Percentiles rank a stretch among this genome's conserved stretches.
phyloP scores from a whole-genome alignment of 2,888 invertebrate genomes.

The Pandemis heparana region DNA sequence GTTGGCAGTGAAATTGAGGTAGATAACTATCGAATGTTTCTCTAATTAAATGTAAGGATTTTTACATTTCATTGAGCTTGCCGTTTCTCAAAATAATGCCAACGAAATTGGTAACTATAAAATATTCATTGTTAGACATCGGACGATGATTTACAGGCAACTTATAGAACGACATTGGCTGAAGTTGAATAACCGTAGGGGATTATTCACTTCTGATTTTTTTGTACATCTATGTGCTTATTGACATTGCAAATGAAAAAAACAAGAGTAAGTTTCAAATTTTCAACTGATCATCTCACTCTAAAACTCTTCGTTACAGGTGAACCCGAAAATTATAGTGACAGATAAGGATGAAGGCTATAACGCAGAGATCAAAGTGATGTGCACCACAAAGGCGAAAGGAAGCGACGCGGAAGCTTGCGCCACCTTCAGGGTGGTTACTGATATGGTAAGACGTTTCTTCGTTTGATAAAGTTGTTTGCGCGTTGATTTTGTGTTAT shows the following conservation, averaged over 20 bases:
- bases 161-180: too few species aligned
- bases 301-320: constrained; percentile 53
- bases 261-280: too few species aligned
- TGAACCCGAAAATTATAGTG: constrained; percentile 87
- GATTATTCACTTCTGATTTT: too few species aligned
- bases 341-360: constrained; percentile 90
- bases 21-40: constrained; percentile 60
- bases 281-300: neutral
- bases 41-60: too few species aligned
- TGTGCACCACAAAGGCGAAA: constrained; percentile 86
- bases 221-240: too few species aligned
- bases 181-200: too few species aligned
- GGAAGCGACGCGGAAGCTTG: constrained; percentile 89
- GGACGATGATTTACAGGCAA: too few species aligned
- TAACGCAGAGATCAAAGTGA: constrained; percentile 89
- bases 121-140: too few species aligned
- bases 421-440: constrained; percentile 87
- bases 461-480: neutral
- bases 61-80: too few species aligned
- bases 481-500: neutral
- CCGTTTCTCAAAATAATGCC: too few species aligned
- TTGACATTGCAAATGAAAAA: too few species aligned
- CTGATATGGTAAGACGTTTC: constrained; percentile 83
- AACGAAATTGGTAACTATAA: too few species aligned
- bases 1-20: constrained; percentile 88